phyloP scores from a whole-genome alignment of 2,888 invertebrate species.

The Pammene fasciana region DNA sequence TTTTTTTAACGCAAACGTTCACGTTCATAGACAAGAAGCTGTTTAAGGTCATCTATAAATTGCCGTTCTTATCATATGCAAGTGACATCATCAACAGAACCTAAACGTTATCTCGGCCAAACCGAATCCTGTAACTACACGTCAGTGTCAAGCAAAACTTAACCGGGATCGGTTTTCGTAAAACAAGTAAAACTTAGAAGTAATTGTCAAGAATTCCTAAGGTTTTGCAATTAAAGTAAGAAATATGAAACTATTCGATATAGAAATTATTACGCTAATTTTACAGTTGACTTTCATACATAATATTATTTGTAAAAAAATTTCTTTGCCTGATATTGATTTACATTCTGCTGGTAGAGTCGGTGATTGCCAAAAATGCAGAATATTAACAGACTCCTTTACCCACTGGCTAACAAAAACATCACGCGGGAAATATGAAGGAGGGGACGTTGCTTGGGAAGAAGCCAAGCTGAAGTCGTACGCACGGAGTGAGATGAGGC shows the following conservation, averaged over 20 bases:
- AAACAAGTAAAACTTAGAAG: slow-evolving; percentile 1
- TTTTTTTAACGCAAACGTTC: too few relatives aligned
- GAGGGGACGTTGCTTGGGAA: slow-evolving; percentile 97
- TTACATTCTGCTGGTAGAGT: slow-evolving; percentile 41
- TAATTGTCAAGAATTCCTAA: neutral
- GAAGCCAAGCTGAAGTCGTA: slow-evolving; percentile 93
- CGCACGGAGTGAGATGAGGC: slow-evolving; percentile 92
- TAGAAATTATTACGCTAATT: slow-evolving; percentile 40
- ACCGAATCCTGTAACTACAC: slow-evolving; percentile 34
- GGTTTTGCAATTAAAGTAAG: neutral
- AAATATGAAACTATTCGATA: slow-evolving; percentile 38
- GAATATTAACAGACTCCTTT: slow-evolving; percentile 88
- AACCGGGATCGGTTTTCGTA: neutral
- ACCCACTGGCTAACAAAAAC: slow-evolving; percentile 91
- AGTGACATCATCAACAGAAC: neutral
- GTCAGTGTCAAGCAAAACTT: slow-evolving; percentile 34
- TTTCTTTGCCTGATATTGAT: slow-evolving; percentile 46
- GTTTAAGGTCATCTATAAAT: slow-evolving; percentile 14
- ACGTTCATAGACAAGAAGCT: slow-evolving; percentile 11
- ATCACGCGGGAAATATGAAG: slow-evolving; percentile 93
- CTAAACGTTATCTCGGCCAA: neutral
- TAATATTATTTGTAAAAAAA: slow-evolving; percentile 51
- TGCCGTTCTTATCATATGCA: neutral
- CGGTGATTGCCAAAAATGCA: slow-evolving; percentile 87
- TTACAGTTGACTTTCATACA: slow-evolving; percentile 49